Evolutionary conservation across 2,113 vertebrate species (phyloP).

Genomic region (Eonycteris spelaea): DNA sequence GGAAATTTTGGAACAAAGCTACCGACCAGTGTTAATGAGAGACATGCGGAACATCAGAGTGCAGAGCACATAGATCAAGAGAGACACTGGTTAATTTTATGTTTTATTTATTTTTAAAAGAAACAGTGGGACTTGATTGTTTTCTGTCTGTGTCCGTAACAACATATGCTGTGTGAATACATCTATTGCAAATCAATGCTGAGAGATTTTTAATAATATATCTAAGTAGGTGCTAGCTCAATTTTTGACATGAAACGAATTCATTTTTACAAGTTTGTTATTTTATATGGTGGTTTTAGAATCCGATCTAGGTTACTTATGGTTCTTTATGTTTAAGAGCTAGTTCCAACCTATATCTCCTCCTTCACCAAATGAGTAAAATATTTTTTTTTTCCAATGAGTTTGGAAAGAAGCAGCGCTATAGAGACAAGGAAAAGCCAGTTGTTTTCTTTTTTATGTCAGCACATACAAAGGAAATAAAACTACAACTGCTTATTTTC

Average conservation of each 20-base stretch:
- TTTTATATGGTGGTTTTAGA: constrained; percentile 49
- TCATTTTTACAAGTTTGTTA: constrained; percentile 44
- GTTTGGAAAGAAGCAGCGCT: constrained; percentile 5
- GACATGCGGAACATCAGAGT: constrained; percentile 88
- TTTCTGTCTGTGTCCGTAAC: background rate
- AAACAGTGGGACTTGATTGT: background rate
- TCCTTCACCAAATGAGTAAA: background rate
- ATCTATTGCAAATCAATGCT: constrained; percentile 53
- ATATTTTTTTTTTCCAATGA: background rate
- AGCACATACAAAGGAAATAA: background rate
- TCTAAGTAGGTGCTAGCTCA: constrained; percentile 1
- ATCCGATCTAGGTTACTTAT: background rate
- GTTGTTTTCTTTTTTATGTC: background rate
- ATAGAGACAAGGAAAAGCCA: constrained; percentile 27
- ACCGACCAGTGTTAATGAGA: constrained; percentile 87
- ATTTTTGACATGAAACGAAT: constrained; percentile 46
- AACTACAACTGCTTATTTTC: background rate
- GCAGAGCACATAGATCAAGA: constrained; percentile 70
- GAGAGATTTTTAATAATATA: constrained; percentile 46
- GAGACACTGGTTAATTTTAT: constrained; percentile 6
- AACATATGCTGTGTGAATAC: constrained; percentile 35
- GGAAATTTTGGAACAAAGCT: constrained; percentile 87
- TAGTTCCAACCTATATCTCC: background rate
- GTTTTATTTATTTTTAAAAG: constrained; percentile 64
- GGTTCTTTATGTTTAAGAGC: constrained; percentile 1